Base-by-base conservation (phyloP, 2,888 invertebrate genomes). In the Ornithoptera alexandrae region DNA sequence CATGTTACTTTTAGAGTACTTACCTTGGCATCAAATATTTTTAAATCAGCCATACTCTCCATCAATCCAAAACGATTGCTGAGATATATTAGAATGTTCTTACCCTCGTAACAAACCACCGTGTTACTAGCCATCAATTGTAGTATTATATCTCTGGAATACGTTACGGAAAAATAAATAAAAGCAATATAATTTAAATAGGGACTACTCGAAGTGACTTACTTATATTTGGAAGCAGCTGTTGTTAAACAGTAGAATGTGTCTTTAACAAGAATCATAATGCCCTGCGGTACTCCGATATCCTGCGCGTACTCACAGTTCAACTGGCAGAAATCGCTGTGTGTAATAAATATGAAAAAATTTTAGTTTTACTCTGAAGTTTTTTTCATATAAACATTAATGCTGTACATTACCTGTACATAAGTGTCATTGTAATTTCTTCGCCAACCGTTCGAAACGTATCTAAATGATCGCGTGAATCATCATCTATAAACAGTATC, bases 291-390 rank as follows among this genome's bases (percentile, higher is more conserved):
- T n/a, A 74, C 65, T 65, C 88, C 86, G 7, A 72, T 62, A 17
- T 81, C 84, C 70, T 87, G 87, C 6, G 84, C 85, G 72, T 84
- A 78, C 2, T 84, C 85, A 39, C 75, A 75, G 72, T 89, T 90
- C 20, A 92, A 77, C 74, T 92, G 91, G 72, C 81, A 84, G 76
- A 84, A 90, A 20, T 87, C 89, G 74, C 91, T 89, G 66, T 92
- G 92, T 18, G 50, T n/a, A 7, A 53, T n/a, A n/a, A 46, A 46
- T 53, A n/a, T 53, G 18, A 53, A n/a, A 18, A 53, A 6, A 53
- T 53, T n/a, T n/a, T 6, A 53, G 5, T 53, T n/a, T 18, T 18
- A 53, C 53, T n/a, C 6, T 53, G 7, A 18, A n/a, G 1, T 15
- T 10, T 15, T 46, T 46, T 10, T 46, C 12, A 46, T 2, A 15